A percentile compares a stretch with the other conserved stretches of the same genome.
These are phyloP conservation scores for Stegana nigrithorax DNA, from an alignment of 2,888 invertebrate genomes.

Conservation along the genomic window DNA sequence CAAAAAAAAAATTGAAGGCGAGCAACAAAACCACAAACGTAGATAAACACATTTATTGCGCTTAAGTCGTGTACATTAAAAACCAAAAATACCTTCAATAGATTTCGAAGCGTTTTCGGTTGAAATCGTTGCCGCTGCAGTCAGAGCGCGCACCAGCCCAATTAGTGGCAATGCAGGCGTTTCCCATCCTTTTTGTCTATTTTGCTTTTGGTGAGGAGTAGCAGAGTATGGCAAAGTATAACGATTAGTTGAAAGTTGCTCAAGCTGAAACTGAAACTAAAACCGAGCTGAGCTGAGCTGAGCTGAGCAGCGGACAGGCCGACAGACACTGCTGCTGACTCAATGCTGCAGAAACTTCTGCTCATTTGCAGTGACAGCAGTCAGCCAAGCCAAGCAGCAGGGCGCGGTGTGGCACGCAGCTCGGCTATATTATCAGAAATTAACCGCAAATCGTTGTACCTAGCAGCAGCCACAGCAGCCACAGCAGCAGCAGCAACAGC, in stretches of 20 bases:
- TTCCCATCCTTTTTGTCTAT: neutral
- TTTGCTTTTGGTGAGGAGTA: neutral
- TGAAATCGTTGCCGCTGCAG: neutral
- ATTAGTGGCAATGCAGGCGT: conserved; percentile 39
- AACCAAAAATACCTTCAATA: neutral
- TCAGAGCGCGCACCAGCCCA: conserved; percentile 35
- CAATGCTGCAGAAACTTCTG: too few species aligned
- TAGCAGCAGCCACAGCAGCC: too few species aligned
- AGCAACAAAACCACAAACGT: conserved; percentile 36
- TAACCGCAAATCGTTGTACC: conserved; percentile 46
- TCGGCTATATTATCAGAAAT: conserved; percentile 31
- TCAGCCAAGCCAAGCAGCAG: conserved; percentile 15
- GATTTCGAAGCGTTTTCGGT: conserved; percentile 49
- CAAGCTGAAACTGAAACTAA: too few species aligned
- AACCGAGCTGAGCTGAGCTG: too few species aligned
- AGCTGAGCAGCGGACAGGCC: too few species aligned
- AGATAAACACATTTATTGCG: conserved; percentile 58
- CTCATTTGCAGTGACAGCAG: conserved; percentile 34
- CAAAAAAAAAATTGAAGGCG: conserved; percentile 3
- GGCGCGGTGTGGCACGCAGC: conserved; percentile 4
- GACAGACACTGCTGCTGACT: too few species aligned
- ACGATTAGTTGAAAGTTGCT: neutral
- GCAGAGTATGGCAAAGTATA: neutral
- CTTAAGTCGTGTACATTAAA: conserved; percentile 28
- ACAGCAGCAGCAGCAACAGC: too few species aligned